Evolutionary conservation across 2,797 vertebrate species (phyloP).

Genomic region (Pangasius macronema): DNA sequence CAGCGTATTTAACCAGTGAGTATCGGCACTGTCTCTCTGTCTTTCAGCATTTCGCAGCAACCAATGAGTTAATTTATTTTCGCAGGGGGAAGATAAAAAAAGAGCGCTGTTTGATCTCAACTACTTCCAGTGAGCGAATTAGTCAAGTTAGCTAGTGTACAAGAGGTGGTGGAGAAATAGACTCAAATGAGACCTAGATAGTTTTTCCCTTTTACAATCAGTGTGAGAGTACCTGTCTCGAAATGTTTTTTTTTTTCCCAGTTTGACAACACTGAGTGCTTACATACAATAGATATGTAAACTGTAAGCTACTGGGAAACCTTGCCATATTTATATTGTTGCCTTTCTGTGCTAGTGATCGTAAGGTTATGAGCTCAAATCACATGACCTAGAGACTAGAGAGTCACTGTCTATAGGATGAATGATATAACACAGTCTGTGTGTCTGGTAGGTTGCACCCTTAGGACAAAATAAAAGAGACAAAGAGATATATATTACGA

Average conservation of each 20-base stretch:
- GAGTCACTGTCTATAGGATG: not conserved
- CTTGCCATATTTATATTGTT: not conserved
- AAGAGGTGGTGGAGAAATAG: not conserved
- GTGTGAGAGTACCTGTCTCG: not conserved
- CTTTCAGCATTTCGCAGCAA: slow-evolving; percentile 19
- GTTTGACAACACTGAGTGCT: not conserved
- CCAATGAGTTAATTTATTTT: slow-evolving; percentile 19
- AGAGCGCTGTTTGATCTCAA: slow-evolving; percentile 1
- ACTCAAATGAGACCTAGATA: not conserved
- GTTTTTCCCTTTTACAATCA: not conserved
- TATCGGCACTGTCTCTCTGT: slow-evolving; percentile 23
- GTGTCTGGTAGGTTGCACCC: not conserved
- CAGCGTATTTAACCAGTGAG: slow-evolving; percentile 34
- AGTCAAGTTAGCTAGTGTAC: not conserved
- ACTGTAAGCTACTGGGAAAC: not conserved
- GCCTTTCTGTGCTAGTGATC: not conserved
- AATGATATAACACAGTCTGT: slow-evolving; percentile 4
- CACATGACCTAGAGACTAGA: not conserved
- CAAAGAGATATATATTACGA: not conserved
- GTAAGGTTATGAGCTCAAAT: not conserved
- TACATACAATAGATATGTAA: not conserved
- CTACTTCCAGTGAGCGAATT: not conserved
- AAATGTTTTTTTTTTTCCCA: too few relatives aligned
- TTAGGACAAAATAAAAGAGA: not conserved
- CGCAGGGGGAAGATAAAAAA: not conserved